Evolutionary conservation across 2,797 vertebrate genomes (phyloP), one percentile per base, ranked within the genome.

Genomic region (Mallotus villosus): DNA sequence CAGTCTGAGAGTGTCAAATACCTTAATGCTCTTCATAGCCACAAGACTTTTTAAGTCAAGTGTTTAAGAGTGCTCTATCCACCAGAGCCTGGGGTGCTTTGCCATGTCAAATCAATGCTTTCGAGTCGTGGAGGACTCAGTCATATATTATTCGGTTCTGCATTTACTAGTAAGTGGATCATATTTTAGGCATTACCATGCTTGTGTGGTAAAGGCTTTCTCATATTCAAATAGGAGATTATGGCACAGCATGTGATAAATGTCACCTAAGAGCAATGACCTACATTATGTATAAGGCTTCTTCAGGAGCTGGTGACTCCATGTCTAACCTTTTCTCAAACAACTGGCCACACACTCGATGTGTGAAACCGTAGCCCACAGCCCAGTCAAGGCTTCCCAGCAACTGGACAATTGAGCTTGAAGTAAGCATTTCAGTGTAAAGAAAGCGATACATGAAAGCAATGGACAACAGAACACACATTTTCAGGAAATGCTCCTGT

Each of bases 221-320:
- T 81, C 71, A 77, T 77, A 77, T 82, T 77, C 75, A 81, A 86
- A 86, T 78, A 83, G 76, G 72, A 85, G 84, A 81, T 84, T 83
- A 79, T 81, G 78, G 75, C 77, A 72, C 75, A 84, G 80, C 80
- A 63, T 77, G 75, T 82, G 75, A 81, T 82, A 80, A 84, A 80
- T 80, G 78, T 81, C 80, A 78, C 76, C 67, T 81, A 68, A 73
- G 74, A 86, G 78, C 67, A 75, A 78, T 58, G 74, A 57, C 72
- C 41, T 73, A 22, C 75, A 75, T 81, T 82, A 73, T 77, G 25
- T 34, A 59, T 60, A 63, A 63, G 67, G 61, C 74, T 75, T 67
- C 65, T 63, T 70, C 55, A 71, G 76, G 72, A 79, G 29, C 59
- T 73, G 58, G 49, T 66, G 68, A 66, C 25, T 46, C 41, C 41